phyloP scores from a whole-genome alignment of 92 coral and sea anemone genomes.

The Meandrina meandrites region DNA sequence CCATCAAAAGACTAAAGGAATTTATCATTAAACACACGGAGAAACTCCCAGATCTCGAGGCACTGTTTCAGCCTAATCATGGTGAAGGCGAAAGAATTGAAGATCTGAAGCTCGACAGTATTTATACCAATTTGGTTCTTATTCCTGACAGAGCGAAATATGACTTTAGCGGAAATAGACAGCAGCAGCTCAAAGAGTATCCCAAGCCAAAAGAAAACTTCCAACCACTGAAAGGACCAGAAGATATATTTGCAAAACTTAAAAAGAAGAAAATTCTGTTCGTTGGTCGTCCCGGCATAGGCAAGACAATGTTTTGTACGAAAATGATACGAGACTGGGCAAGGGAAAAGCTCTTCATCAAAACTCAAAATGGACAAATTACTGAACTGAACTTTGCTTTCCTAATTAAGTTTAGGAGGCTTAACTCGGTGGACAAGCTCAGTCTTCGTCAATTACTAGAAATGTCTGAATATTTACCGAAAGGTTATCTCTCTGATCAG shows the following conservation, averaged over 20 bases:
- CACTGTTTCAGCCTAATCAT: background rate
- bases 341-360: background rate
- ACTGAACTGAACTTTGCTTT: background rate
- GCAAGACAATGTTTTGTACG: slow-evolving; percentile 33
- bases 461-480: background rate
- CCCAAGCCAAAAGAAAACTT: background rate
- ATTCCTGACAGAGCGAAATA: background rate
- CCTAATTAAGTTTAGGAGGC: slow-evolving; percentile 11
- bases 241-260: slow-evolving; percentile 3
- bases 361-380: no score
- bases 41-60: background rate
- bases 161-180: background rate
- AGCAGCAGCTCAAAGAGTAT: background rate
- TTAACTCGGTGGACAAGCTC: background rate
- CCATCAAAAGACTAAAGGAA: no score
- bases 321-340: slow-evolving; percentile 51
- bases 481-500: background rate
- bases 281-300: slow-evolving; percentile 56
- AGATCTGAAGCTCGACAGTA: background rate
- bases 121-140: background rate
- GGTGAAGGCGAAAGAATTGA: background rate
- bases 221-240: no score
- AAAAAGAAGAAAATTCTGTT: slow-evolving; percentile 31
- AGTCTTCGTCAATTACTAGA: slow-evolving; percentile 31
- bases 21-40: background rate